Evolutionary conservation across 2,888 invertebrate genomes (phyloP).

Genomic region (Agrochola lychnidis): DNA sequence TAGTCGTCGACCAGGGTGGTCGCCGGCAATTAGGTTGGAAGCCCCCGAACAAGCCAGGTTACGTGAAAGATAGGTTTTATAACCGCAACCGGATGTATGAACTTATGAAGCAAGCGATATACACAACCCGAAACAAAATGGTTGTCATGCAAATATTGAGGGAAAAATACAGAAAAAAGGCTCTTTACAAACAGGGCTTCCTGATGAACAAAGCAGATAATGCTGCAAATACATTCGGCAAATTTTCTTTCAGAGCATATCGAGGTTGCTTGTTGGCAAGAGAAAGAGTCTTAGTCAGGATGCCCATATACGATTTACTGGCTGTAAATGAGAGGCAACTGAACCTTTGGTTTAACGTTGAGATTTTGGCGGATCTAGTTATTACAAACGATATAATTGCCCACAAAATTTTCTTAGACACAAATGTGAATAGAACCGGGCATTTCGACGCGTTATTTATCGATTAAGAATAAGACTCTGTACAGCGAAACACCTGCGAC

Average conservation of each 20-base stretch:
- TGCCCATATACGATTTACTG: slow-evolving; percentile 60
- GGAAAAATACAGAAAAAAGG: slow-evolving; percentile 55
- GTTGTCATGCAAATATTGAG: slow-evolving; percentile 75
- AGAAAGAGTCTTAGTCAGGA: background rate
- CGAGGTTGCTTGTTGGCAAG: slow-evolving; percentile 58
- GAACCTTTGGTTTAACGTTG: slow-evolving; percentile 74
- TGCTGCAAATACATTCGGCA: slow-evolving; percentile 68
- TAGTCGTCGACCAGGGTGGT: slow-evolving; percentile 56
- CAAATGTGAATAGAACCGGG: accelerated
- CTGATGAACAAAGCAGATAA: slow-evolving; percentile 77
- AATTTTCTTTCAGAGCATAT: slow-evolving; percentile 62
- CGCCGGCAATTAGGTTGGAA: slow-evolving; percentile 64
- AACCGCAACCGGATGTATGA: slow-evolving; percentile 72
- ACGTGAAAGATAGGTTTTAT: slow-evolving; percentile 57
- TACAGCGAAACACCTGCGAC: background rate
- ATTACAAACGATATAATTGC: slow-evolving; percentile 67
- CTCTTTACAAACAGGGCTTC: slow-evolving; percentile 81
- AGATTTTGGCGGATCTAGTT: slow-evolving; percentile 73
- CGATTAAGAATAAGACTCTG: background rate
- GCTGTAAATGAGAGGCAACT: slow-evolving; percentile 69
- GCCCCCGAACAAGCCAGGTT: slow-evolving; percentile 20
- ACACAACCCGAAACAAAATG: slow-evolving; percentile 78
- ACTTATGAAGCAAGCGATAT: slow-evolving; percentile 80
- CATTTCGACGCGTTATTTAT: background rate
- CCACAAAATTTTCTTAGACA: background rate